These are phyloP conservation scores for Hypomesus transpacificus DNA, from an alignment of 2,113 vertebrate genomes.

Conservation along the genomic window DNA sequence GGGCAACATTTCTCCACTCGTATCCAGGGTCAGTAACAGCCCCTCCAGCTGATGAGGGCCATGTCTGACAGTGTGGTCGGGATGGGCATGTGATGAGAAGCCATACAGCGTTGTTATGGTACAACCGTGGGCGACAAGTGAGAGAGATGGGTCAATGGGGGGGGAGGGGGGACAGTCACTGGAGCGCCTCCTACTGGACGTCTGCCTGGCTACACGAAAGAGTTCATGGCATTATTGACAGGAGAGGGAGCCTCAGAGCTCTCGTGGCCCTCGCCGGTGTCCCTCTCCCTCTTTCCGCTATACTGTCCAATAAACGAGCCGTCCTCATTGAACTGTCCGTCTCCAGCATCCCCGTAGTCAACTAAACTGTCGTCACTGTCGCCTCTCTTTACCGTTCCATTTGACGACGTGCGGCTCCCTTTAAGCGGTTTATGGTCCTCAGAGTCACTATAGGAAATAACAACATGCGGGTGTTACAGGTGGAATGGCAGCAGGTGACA, in stretches of 20 bases:
- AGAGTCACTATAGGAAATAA: conserved; percentile 86
- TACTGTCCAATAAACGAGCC: conserved; percentile 99
- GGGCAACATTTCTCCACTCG: neutral
- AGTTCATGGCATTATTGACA: conserved; percentile 89
- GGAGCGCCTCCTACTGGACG: conserved; percentile 17
- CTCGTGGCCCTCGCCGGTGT: conserved; percentile 87
- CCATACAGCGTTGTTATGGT: conserved; percentile 41
- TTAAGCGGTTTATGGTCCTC: conserved; percentile 98
- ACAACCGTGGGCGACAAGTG: conserved; percentile 11
- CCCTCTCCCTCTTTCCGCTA: conserved; percentile 90
- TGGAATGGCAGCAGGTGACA: conserved; percentile 61
- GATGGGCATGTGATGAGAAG: conserved; percentile 44
- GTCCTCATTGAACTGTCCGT: conserved; percentile 98
- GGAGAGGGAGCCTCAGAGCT: conserved; percentile 96
- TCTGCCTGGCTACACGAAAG: conserved; percentile 82
- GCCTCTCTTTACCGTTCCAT: conserved; percentile 94
- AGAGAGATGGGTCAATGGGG: conserved; percentile 3
- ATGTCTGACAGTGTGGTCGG: neutral
- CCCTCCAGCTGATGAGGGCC: neutral
- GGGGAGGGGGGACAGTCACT: conserved; percentile 37
- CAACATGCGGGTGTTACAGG: conserved; percentile 73
- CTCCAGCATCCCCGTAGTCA: conserved; percentile 97
- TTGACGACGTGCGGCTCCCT: conserved; percentile 92
- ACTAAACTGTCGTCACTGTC: conserved; percentile 98
- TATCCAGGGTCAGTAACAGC: neutral